A percentile compares a stretch with the other conserved stretches of the same genome.
These are phyloP conservation scores for Paragorgia papillata DNA, from an alignment of 92 coral and sea anemone genomes.

Conservation along the genomic window DNA sequence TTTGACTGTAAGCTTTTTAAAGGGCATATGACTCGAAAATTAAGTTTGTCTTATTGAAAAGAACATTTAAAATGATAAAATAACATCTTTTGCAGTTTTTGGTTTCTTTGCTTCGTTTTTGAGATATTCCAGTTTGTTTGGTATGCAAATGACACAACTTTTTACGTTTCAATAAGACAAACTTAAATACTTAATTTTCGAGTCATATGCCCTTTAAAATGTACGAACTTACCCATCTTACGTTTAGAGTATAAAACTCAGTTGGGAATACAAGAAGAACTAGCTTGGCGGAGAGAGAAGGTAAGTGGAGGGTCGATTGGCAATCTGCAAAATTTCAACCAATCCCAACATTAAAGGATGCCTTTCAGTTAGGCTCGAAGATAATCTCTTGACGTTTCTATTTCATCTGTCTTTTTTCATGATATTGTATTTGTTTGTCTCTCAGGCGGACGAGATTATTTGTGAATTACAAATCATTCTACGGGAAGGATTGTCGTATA, in stretches of 20 bases:
- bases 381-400: background rate
- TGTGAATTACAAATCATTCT: conserved; percentile 92
- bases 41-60: too few species aligned
- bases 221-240: too few species aligned
- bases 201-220: too few species aligned
- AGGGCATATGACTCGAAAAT: too few species aligned
- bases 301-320: conserved; percentile 32
- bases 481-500: conserved; percentile 92
- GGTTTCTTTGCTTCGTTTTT: too few species aligned
- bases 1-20: too few species aligned
- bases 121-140: too few species aligned
- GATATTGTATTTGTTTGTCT: background rate
- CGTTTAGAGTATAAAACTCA: conserved; percentile 79
- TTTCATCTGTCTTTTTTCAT: background rate
- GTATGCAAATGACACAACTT: background rate
- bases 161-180: too few species aligned
- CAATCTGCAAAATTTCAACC: background rate
- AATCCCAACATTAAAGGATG: background rate
- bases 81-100: too few species aligned
- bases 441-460: conserved; percentile 91
- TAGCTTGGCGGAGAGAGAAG: conserved; percentile 88
- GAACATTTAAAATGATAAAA: too few species aligned
- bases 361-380: background rate
- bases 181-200: too few species aligned
- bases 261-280: conserved; percentile 71